Evolutionary conservation across 2,888 invertebrate species (phyloP).

Genomic region (Dendrolimus houi): DNA sequence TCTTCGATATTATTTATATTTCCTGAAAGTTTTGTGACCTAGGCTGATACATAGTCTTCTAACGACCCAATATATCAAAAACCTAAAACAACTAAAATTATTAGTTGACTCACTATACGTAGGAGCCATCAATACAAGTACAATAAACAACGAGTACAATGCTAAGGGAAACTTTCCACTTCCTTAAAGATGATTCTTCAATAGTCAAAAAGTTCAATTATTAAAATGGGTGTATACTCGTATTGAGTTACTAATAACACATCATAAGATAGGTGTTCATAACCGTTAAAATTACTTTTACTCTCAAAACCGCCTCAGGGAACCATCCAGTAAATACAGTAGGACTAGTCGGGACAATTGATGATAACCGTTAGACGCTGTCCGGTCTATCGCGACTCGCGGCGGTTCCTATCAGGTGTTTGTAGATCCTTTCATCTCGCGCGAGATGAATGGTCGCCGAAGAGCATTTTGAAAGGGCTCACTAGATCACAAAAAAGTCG

Average conservation of each 20-base stretch:
- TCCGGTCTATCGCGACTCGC: slow-evolving; percentile 9
- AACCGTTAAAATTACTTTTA: too few relatives aligned
- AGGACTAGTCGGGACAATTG: slow-evolving; percentile 53
- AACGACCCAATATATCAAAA: too few relatives aligned
- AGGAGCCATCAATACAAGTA: slow-evolving; percentile 4
- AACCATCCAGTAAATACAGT: neutral
- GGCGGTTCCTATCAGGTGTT: slow-evolving; percentile 54
- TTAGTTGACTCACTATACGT: too few relatives aligned
- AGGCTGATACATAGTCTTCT: too few relatives aligned
- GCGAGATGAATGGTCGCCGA: slow-evolving; percentile 53
- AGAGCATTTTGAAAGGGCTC: slow-evolving; percentile 44
- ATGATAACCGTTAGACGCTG: slow-evolving; percentile 58
- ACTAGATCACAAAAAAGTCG: slow-evolving; percentile 56
- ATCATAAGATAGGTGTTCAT: too few relatives aligned
- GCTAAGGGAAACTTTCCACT: neutral
- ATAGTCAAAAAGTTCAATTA: too few relatives aligned
- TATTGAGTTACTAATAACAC: too few relatives aligned
- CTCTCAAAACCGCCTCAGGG: too few relatives aligned
- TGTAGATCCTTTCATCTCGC: slow-evolving; percentile 55
- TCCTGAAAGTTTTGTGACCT: too few relatives aligned
- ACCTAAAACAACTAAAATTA: too few relatives aligned
- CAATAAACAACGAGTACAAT: neutral
- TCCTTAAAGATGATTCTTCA: neutral
- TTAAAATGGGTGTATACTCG: too few relatives aligned
- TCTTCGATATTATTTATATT: too few relatives aligned